A percentile compares a stretch with the other conserved stretches of the same genome.
These are phyloP conservation scores for Cyprinodon tularosa DNA, from an alignment of 2,113 vertebrate genomes.

Conservation along the genomic window DNA sequence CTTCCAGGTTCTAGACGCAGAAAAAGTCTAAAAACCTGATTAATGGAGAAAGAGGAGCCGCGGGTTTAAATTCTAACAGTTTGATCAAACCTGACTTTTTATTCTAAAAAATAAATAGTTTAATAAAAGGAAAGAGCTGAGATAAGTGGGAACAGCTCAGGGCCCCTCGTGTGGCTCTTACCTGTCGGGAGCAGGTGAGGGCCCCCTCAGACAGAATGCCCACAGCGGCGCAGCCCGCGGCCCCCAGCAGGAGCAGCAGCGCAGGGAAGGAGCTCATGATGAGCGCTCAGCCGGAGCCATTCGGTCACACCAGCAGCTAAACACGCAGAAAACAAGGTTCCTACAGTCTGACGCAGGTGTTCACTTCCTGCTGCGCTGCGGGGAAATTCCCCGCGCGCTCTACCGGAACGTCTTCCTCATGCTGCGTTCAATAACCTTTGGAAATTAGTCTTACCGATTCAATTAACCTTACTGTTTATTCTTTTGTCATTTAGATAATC, in stretches of 20 bases:
- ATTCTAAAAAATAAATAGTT: too few species aligned
- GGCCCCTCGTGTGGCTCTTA: not conserved
- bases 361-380: not conserved
- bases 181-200: conserved; percentile 31
- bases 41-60: too few species aligned
- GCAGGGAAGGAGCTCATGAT: not conserved
- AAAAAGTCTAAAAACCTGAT: too few species aligned
- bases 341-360: not conserved
- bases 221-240: conserved; percentile 3
- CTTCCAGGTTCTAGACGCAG: too few species aligned
- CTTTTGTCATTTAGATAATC: not conserved
- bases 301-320: not conserved
- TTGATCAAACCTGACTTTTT: too few species aligned
- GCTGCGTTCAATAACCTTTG: not conserved
- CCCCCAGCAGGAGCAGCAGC: not conserved
- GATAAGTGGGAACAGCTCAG: not conserved
- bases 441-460: not conserved
- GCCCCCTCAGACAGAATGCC: not conserved
- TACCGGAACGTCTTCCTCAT: not conserved
- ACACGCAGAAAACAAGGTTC: not conserved
- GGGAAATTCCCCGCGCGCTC: not conserved
- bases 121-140: too few species aligned
- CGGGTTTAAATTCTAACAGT: too few species aligned
- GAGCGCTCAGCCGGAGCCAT: not conserved
- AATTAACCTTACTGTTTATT: not conserved